Conservation (phyloP, 1,140 invertebrate genomes). For the Cydia fagiglandana region DNA sequence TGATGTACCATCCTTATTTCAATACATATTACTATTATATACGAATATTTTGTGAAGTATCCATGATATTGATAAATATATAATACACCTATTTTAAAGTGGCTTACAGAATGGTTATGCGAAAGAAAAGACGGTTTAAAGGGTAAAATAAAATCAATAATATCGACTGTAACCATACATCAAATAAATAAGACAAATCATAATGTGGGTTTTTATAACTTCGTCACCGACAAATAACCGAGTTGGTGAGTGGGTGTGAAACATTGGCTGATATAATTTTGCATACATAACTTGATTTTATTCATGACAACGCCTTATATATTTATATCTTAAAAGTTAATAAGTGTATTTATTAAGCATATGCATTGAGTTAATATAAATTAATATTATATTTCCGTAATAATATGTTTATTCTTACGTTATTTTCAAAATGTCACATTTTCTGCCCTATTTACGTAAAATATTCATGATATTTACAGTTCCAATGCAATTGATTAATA, state of each 20-base stretch:
- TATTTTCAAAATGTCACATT: background rate
- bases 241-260: conserved; percentile 4
- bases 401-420: no score
- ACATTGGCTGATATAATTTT: conserved; percentile 13
- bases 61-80: background rate
- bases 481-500: background rate
- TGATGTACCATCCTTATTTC: no score
- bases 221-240: conserved; percentile 15
- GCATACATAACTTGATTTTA: conserved; percentile 14
- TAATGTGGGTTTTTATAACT: conserved; percentile 3
- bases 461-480: background rate
- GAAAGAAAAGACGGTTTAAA: background rate
- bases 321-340: background rate
- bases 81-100: no score
- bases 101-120: no score
- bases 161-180: background rate
- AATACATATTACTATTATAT: no score
- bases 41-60: background rate
- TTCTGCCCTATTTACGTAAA: background rate
- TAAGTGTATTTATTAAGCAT: conserved; percentile 1
- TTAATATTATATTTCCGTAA: no score
- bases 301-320: background rate
- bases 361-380: no score
- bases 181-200: background rate
- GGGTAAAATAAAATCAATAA: background rate